These are phyloP conservation scores for Cerastoderma edule DNA, from an alignment of 2,888 invertebrate genomes.

Conservation along the genomic window DNA sequence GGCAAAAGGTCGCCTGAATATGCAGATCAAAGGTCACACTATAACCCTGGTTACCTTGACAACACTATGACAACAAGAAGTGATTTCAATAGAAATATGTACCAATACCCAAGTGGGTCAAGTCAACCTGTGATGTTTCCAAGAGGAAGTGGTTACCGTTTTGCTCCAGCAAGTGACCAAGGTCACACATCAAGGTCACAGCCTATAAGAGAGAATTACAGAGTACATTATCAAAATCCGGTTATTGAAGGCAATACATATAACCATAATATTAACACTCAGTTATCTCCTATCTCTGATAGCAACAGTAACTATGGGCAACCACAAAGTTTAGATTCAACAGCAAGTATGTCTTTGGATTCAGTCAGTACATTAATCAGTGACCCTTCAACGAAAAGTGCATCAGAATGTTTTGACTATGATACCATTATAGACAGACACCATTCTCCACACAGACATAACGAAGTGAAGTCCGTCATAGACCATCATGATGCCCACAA, in stretches of 20 bases:
- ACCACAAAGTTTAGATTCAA: conserved; percentile 49
- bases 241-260: not conserved
- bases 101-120: not conserved
- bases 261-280: not conserved
- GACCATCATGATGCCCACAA: conserved; percentile 37
- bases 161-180: conserved; percentile 27
- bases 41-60: conserved; percentile 40
- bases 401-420: conserved; percentile 49
- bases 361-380: conserved; percentile 57
- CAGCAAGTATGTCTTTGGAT: conserved; percentile 52
- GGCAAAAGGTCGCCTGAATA: conserved; percentile 27
- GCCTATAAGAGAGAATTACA: not conserved
- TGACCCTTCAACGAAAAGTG: conserved; percentile 51
- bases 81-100: conserved; percentile 38
- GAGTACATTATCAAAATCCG: not conserved
- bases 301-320: conserved; percentile 30
- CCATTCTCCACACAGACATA: conserved; percentile 8
- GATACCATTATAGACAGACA: conserved; percentile 37
- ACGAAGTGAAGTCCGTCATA: conserved; percentile 35
- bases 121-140: conserved; percentile 17
- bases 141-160: conserved; percentile 45
- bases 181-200: conserved; percentile 13
- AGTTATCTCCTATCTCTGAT: conserved; percentile 14
- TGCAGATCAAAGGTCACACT: conserved; percentile 45
- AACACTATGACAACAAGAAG: not conserved